Evolutionary conservation across 2,113 vertebrate species (phyloP).

Genomic region (Erythrolamprus reginae): DNA sequence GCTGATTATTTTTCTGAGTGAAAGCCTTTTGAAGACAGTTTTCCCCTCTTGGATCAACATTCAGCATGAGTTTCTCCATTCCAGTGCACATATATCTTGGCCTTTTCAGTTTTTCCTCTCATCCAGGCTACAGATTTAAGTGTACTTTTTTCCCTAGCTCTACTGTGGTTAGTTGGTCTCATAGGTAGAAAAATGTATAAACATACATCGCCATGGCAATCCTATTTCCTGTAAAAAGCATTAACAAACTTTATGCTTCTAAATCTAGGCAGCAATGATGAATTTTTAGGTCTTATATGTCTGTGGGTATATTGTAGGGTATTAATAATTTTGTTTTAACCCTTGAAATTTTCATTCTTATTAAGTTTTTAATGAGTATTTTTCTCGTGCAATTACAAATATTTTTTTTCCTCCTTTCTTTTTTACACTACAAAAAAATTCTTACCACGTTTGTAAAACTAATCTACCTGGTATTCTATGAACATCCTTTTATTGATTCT

Average conservation of each 20-base stretch:
- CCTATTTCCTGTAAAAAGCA: not conserved
- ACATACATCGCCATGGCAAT: not conserved
- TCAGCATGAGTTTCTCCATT: not conserved
- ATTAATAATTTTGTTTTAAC: not conserved
- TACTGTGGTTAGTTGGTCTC: not conserved
- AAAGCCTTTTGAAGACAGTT: not conserved
- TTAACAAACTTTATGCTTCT: not conserved
- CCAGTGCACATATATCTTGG: not conserved
- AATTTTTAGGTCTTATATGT: not conserved
- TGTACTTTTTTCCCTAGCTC: not conserved
- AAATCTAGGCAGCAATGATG: not conserved
- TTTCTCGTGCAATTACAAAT: not conserved
- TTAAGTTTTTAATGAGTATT: not conserved
- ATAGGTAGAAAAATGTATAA: not conserved
- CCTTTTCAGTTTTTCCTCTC: not conserved
- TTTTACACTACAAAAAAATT: not conserved
- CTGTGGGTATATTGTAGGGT: not conserved
- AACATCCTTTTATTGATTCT: not conserved
- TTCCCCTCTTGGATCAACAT: not conserved
- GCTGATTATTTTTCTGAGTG: not conserved
- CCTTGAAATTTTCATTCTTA: slow-evolving; percentile 3
- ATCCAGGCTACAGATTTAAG: not conserved
- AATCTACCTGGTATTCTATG: not conserved
- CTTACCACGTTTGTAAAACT: not conserved
- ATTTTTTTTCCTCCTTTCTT: slow-evolving; percentile 3